A percentile compares a stretch with the other conserved stretches of the same genome.
Evolutionary conservation across 2,888 invertebrate species (phyloP).

Genomic region (Temnothorax ravouxi): DNA sequence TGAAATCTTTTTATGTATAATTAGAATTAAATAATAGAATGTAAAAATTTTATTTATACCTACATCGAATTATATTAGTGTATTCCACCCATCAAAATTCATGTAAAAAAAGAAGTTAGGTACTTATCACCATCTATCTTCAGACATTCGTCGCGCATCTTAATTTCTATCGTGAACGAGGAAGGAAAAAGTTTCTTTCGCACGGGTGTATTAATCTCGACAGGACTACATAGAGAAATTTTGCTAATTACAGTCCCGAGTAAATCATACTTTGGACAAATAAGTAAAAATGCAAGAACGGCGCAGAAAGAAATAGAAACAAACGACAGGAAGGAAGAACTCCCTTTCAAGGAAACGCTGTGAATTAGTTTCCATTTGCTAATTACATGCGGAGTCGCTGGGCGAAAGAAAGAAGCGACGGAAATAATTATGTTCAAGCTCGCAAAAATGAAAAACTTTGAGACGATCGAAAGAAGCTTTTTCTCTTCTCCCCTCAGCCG

Average conservation of each 20-base stretch:
- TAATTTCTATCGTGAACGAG: slow-evolving; percentile 30
- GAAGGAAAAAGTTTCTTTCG: slow-evolving; percentile 26
- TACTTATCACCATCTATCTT: not conserved
- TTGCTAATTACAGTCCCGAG: slow-evolving; percentile 46
- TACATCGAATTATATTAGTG: not conserved
- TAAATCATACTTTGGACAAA: slow-evolving; percentile 57
- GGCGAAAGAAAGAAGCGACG: slow-evolving; percentile 6
- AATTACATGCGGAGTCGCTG: slow-evolving; percentile 40
- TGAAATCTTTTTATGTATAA: not conserved
- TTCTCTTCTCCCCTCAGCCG: too few relatives aligned
- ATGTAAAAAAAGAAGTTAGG: not conserved
- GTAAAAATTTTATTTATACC: slow-evolving; percentile 9
- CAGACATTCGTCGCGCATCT: not conserved
- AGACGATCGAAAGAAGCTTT: slow-evolving; percentile 25
- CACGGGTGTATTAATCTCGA: slow-evolving; percentile 37
- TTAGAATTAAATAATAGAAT: not conserved
- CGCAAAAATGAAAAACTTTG: slow-evolving; percentile 44
- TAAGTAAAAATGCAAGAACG: slow-evolving; percentile 52
- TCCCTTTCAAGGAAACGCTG: slow-evolving; percentile 49
- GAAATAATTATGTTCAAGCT: slow-evolving; percentile 56
- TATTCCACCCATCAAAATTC: not conserved
- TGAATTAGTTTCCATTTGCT: slow-evolving; percentile 58
- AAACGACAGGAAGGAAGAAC: slow-evolving; percentile 47
- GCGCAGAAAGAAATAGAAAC: slow-evolving; percentile 46
- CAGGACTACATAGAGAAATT: slow-evolving; percentile 49